Evolutionary conservation across 2,113 vertebrate genomes (phyloP).

Genomic region (Balaenoptera acutorostrata): DNA sequence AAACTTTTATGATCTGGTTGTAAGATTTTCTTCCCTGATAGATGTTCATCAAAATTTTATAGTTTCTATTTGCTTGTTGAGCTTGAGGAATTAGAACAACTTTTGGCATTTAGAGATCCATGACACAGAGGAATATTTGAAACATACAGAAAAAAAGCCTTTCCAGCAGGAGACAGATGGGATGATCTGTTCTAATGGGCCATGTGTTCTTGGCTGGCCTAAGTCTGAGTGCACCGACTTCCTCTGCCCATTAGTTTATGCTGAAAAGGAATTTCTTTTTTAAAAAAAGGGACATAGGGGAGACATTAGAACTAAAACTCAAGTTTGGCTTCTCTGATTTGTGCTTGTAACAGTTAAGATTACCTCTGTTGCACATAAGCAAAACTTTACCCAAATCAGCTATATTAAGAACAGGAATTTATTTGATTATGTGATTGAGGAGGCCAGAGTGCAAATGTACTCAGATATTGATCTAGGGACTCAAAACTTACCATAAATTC

Average conservation of each 20-base stretch:
- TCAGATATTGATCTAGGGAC: neutral
- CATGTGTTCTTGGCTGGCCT: slow-evolving; percentile 25
- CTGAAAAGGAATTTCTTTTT: slow-evolving; percentile 33
- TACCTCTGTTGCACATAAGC: neutral
- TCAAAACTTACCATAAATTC: neutral
- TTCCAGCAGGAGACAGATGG: slow-evolving; percentile 48
- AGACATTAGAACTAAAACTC: neutral
- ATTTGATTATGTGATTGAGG: neutral
- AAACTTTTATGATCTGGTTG: neutral
- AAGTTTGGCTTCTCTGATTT: neutral
- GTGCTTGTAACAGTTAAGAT: neutral
- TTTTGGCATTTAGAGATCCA: slow-evolving; percentile 34
- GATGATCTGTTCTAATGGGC: slow-evolving; percentile 37
- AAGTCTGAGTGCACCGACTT: neutral
- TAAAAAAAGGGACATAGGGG: neutral
- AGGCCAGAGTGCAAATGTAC: neutral
- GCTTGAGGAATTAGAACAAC: slow-evolving; percentile 52
- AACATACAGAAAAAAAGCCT: slow-evolving; percentile 28
- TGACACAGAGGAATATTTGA: slow-evolving; percentile 1
- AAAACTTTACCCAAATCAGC: neutral
- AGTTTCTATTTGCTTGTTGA: slow-evolving; percentile 30
- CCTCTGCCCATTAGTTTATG: neutral
- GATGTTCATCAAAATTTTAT: slow-evolving; percentile 34
- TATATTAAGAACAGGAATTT: slow-evolving; percentile 34
- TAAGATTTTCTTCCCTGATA: slow-evolving; percentile 54